Conservation (phyloP, 1,140 invertebrate species). For the Drusus annulatus region DNA sequence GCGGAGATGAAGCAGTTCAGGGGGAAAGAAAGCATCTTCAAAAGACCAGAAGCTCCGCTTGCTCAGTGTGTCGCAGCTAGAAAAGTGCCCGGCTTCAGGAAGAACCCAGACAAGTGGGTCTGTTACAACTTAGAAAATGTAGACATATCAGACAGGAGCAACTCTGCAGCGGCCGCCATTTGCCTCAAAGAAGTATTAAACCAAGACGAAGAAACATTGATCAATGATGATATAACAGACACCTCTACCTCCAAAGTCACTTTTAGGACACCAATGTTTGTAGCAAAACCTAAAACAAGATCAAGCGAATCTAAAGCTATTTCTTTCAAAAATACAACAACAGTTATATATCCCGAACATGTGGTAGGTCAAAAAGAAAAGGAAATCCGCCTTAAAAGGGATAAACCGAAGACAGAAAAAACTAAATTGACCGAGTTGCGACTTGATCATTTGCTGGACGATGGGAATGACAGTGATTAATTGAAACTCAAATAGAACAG, state of each 20-base stretch:
- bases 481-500: neutral
- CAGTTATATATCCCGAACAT: slow-evolving; percentile 83
- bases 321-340: slow-evolving; percentile 76
- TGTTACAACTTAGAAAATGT: slow-evolving; percentile 84
- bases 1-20: slow-evolving; percentile 74
- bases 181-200: slow-evolving; percentile 70
- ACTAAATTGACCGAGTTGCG: slow-evolving; percentile 67
- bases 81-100: slow-evolving; percentile 78
- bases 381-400: slow-evolving; percentile 66
- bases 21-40: slow-evolving; percentile 84
- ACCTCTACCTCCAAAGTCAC: slow-evolving; percentile 64
- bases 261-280: slow-evolving; percentile 66
- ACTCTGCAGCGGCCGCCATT: slow-evolving; percentile 79
- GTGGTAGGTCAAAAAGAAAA: slow-evolving; percentile 80
- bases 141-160: slow-evolving; percentile 79
- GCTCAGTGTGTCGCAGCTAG: slow-evolving; percentile 70
- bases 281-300: slow-evolving; percentile 14
- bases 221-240: no score
- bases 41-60: slow-evolving; percentile 77
- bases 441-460: slow-evolving; percentile 75
- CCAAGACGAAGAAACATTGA: slow-evolving; percentile 58
- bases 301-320: slow-evolving; percentile 64
- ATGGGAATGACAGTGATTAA: slow-evolving; percentile 66
- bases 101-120: slow-evolving; percentile 84
- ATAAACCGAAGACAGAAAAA: slow-evolving; percentile 60